Percentiles rank a stretch among this genome's conserved stretches.
These are phyloP conservation scores for Eupithecia pulchellata DNA, from an alignment of 2,888 invertebrate genomes.

Conservation along the genomic window DNA sequence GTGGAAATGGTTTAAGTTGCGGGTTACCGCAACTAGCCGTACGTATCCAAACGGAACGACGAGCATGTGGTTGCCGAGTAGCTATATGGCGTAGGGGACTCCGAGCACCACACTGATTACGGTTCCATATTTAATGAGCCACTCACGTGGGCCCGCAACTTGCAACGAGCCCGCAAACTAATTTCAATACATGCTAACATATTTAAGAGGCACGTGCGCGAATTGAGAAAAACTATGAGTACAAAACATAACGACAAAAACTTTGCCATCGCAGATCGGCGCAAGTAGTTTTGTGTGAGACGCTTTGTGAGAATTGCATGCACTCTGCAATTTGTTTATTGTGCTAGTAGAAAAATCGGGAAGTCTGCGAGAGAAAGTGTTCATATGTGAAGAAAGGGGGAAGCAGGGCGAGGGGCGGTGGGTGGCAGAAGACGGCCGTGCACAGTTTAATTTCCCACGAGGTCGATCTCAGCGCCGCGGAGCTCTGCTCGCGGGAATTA, in stretches of 20 bases:
- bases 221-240: constrained; percentile 40
- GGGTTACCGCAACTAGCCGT: constrained; percentile 41
- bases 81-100: constrained; percentile 63
- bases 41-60: constrained; percentile 60
- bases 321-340: constrained; percentile 47
- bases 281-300: constrained; percentile 14
- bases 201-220: constrained; percentile 54
- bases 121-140: constrained; percentile 82
- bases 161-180: constrained; percentile 70
- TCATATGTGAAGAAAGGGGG: constrained; percentile 72
- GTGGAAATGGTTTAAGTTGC: constrained; percentile 28
- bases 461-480: constrained; percentile 84
- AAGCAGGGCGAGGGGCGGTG: constrained; percentile 60
- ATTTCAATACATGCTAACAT: constrained; percentile 76
- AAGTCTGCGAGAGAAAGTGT: constrained; percentile 78
- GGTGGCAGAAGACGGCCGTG: constrained; percentile 81
- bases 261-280: constrained; percentile 21
- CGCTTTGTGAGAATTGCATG: constrained; percentile 21
- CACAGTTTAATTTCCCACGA: constrained; percentile 86
- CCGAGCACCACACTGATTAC: constrained; percentile 79
- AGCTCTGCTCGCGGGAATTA: constrained; percentile 84
- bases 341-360: constrained; percentile 72
- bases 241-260: constrained; percentile 21
- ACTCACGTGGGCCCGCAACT: constrained; percentile 69
- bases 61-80: constrained; percentile 60